Base-by-base conservation (phyloP, 2,888 invertebrate genomes). In the Biston betularia region DNA sequence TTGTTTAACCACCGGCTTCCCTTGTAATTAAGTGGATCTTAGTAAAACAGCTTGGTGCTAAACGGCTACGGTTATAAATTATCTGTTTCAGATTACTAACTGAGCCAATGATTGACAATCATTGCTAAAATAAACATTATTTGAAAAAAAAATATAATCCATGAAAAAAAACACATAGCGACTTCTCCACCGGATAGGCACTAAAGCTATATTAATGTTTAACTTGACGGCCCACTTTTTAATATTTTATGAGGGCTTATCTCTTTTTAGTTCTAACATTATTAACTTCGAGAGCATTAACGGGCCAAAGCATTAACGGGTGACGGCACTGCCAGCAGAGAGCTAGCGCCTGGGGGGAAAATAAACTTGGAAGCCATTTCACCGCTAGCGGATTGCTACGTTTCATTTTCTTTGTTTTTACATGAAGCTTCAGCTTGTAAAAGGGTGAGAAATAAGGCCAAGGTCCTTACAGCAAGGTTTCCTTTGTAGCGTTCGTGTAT, bases 311-410 rank as follows among this genome's bases (percentile, higher is more conserved):
- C 60, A 15, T 69, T 60, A 71, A 70, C 70, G 74, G 24, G 52
- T 56, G 38, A 52, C 57, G 34, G 57, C 46, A 46, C 24, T 44
- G 35, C 56, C 57, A 42, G 57, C 46, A 46, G 61, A 59, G 55
- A 57, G 24, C 57, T 57, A 57, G 46, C 46, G 46, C 50, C 54
- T 70, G 69, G 71, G 63, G 63, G 70, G 56, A 63, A 69, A 63
- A 59, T 59, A 68, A 72, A 73, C 76, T 63, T 64, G 68, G 72
- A 71, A 77, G 68, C 75, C 73, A 73, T 78, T 78, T 75, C 62
- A 65, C 65, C 70, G 52, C 65, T 49, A 69, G 66, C 68, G 65
- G 72, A 75, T 74, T 74, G 74, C 68, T 65, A 49, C 56, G 65
- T 65, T 69, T 75, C 64, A 68, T 56, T 60, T 55, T 54, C 63